Base-by-base conservation (phyloP, 2,888 invertebrate species). In the Watsonalla cultraria region DNA sequence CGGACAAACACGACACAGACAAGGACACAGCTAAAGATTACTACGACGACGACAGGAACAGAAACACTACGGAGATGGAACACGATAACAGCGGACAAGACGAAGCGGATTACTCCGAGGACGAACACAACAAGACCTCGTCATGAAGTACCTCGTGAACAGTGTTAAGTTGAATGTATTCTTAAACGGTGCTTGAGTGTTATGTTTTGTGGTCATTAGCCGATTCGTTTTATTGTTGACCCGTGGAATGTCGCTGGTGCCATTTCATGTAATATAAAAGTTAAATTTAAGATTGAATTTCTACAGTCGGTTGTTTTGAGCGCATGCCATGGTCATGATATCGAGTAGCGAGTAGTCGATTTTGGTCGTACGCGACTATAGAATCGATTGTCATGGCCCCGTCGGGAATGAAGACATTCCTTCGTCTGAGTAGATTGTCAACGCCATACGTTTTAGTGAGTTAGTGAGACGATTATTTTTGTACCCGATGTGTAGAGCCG, bases 171-270 rank as follows among this genome's bases (percentile, higher is more conserved):
- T 84, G 81, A 79, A 75, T 70, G 78, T 73, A 71, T 80, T 82
- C 82, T 77, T 75, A 78, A 83, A 84, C 77, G 89, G 89, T 89
- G 90, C 90, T 89, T 82, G 83, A 86, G 82, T 86, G 86, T 89
- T 87, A 84, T 85, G 84, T 83, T 88, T 86, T 83, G 76, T 81
- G 79, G 85, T 82, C 83, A 76, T 82, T 82, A 80, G 81, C 81
- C 76, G 84, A 78, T 81, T 82, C 78, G 77, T 81, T 83, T 83
- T 70, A 82, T 85, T 86, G 87, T 89, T 88, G 83, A 86, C 89
- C 90, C 90, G 89, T 90, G 89, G 84, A 88, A 87, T 84, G 86
- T 89, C 86, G 78, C 80, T 80, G 85, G 90, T 90, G 90, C 90
- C 90, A 90, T 90, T 87, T 84, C 87, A 80, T 79, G 78, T 82